Conservation (phyloP, 2,888 invertebrate species). For the Drosophila eohydei region DNA sequence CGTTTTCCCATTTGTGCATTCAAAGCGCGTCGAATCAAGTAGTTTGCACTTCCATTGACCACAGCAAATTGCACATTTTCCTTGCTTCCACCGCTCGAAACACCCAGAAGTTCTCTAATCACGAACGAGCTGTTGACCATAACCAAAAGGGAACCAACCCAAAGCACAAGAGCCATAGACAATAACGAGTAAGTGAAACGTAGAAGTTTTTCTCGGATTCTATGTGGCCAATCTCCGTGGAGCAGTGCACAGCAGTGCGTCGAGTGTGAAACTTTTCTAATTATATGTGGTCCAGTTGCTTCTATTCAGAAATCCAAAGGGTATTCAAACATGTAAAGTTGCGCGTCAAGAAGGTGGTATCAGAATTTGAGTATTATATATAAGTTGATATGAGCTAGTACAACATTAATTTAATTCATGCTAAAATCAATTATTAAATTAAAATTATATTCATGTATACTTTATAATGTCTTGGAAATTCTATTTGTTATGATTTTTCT, state of each 20-base stretch:
- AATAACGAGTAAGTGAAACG: constrained; percentile 21
- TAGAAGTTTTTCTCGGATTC: constrained; percentile 32
- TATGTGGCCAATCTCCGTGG: constrained; percentile 43
- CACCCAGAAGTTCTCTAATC: constrained; percentile 33
- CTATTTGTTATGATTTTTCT: no score
- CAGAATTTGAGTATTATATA: background rate
- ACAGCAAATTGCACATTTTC: constrained; percentile 43
- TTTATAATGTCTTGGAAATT: no score
- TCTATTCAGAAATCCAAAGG: constrained; percentile 9
- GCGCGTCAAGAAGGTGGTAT: background rate
- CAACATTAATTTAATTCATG: background rate
- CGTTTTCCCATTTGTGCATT: constrained; percentile 40
- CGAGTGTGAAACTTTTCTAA: constrained; percentile 49
- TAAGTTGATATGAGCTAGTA: background rate
- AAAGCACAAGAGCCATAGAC: constrained; percentile 21
- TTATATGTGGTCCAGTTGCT: constrained; percentile 46
- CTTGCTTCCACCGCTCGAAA: background rate
- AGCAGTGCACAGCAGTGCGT: constrained; percentile 22
- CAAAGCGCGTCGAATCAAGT: constrained; percentile 25
- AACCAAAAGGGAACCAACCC: constrained; percentile 23
- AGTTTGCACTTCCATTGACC: constrained; percentile 39
- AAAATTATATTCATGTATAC: background rate
- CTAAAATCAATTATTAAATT: background rate
- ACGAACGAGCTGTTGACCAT: constrained; percentile 12
- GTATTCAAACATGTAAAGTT: constrained; percentile 5